Base-by-base conservation (phyloP, 2,113 vertebrate species). In the Coptodon rendalli region DNA sequence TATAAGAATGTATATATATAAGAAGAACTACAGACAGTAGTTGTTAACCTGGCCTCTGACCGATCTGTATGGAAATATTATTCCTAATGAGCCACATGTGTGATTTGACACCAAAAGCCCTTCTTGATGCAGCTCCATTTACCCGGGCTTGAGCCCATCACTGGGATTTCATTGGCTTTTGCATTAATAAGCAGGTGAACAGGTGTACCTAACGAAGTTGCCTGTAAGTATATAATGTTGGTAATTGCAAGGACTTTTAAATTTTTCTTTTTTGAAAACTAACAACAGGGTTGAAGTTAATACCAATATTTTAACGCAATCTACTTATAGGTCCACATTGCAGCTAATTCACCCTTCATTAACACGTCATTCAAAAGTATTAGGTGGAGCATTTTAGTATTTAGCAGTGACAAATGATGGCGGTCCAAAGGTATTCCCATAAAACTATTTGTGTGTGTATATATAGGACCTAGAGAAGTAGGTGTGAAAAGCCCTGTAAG, bases 211-310 rank as follows among this genome's bases (percentile, higher is more conserved):
- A 22, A 22, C 10, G 8, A 68, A 68, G 61, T 0, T 12, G 10
- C 6, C 17, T 66, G 17, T 66, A 38, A 66, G 0, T 22, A 38
- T 38, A 38, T 38, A 68, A 13, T 71, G 2, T 71, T 0, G 22
- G 12, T 71, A 24, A 71, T 14, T 4, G n/a, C 3, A 71, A 71
- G 5, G 36, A 71, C 7, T 9, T 40, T 22, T 43, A 4, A 9
- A 1, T 24, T 24, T 71, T 22, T 22, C 19, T 0, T 68, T 38
- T 68, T 68, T 40, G 1, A 63, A 40, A 40, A 22, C 13, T 45
- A 43, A 16, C 13, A 45, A 17, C 22, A 11, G 14, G 40, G 24
- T 17, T 48, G 24, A 76, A 17, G 22, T 76, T 76, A 48, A 48
- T 45, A 29, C 40, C 40, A 76, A 76, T 71, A 40, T 22, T 5